These are phyloP conservation scores for Chironomus tepperi DNA, from an alignment of 1,140 invertebrate species.

Conservation along the genomic window DNA sequence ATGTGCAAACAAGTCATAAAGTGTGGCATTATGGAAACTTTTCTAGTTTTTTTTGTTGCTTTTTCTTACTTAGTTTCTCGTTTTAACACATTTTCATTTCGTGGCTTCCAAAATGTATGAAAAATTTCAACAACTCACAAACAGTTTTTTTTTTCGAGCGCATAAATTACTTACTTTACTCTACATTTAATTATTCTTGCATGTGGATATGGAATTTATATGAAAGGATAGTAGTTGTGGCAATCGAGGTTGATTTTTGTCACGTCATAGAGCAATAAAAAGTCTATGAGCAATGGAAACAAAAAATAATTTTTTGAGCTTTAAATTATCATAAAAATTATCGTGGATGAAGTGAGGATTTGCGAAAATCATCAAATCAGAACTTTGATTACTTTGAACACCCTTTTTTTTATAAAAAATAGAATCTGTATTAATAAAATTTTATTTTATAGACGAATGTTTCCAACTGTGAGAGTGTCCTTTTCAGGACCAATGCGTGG, in stretches of 20 bases:
- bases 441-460: slow-evolving; percentile 80
- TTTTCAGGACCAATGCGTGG: slow-evolving; percentile 70
- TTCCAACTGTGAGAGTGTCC: slow-evolving; percentile 89
- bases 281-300: not conserved
- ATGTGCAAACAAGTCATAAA: slow-evolving; percentile 23
- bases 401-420: not conserved
- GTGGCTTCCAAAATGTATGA: not conserved
- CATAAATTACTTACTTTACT: slow-evolving; percentile 14
- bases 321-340: slow-evolving; percentile 18
- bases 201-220: not conserved
- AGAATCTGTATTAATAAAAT: slow-evolving; percentile 33
- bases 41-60: no score
- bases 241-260: slow-evolving; percentile 13
- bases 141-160: not conserved
- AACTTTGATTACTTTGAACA: not conserved
- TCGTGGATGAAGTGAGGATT: slow-evolving; percentile 19
- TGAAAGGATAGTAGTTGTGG: not conserved
- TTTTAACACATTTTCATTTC: not conserved
- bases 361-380: not conserved
- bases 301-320: not conserved
- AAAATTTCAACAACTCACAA: not conserved
- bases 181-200: slow-evolving; percentile 17
- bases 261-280: slow-evolving; percentile 15
- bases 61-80: no score
- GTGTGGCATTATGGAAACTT: not conserved